phyloP scores from a whole-genome alignment of 2,888 invertebrate species.

The Epinotia nisella region DNA sequence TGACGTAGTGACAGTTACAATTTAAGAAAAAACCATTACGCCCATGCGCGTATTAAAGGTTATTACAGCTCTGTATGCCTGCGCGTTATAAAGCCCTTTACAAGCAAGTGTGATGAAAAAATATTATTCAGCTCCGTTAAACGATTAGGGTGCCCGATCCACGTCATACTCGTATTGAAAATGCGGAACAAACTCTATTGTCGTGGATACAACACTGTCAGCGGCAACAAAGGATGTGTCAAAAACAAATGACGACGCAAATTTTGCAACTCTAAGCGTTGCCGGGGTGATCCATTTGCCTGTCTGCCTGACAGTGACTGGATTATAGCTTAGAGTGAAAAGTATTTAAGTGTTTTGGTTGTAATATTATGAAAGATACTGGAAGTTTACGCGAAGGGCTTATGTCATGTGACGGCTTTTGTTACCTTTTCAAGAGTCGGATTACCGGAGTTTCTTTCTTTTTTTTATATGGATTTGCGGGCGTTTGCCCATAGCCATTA shows the following conservation, averaged over 20 bases:
- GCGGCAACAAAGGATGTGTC: slow-evolving; percentile 22
- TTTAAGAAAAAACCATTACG: too few relatives aligned
- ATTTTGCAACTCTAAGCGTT: slow-evolving; percentile 8
- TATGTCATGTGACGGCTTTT: neutral
- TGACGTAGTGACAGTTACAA: too few relatives aligned
- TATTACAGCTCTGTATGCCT: too few relatives aligned
- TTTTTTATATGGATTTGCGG: too few relatives aligned
- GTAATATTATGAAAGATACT: neutral
- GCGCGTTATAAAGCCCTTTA: too few relatives aligned
- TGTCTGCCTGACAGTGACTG: neutral
- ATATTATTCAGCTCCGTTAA: neutral
- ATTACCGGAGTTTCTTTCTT: neutral
- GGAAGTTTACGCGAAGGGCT: too few relatives aligned
- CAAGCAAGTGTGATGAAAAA: too few relatives aligned
- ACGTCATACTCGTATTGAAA: slow-evolving; percentile 1
- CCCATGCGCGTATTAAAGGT: too few relatives aligned
- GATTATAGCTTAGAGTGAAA: neutral
- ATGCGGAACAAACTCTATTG: slow-evolving; percentile 16
- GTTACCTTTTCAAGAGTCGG: neutral
- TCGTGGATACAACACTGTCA: slow-evolving; percentile 5
- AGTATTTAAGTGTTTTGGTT: neutral
- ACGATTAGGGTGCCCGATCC: neutral
- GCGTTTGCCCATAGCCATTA: too few relatives aligned
- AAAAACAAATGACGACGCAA: slow-evolving; percentile 21
- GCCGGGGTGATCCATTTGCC: slow-evolving; percentile 9